Conservation (phyloP, 2,797 vertebrate genomes). For the Glyptemys insculpta region DNA sequence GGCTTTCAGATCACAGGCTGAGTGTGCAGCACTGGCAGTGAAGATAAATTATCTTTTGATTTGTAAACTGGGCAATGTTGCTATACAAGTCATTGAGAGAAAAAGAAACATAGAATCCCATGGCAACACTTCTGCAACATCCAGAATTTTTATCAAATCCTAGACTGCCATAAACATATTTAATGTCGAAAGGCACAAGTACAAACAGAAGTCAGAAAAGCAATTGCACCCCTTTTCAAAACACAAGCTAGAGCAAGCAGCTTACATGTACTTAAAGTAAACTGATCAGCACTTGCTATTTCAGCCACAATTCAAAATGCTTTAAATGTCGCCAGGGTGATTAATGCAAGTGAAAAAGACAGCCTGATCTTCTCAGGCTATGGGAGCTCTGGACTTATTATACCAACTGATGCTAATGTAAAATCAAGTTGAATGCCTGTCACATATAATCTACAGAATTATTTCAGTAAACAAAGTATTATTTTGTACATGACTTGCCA, state of each 20-base stretch:
- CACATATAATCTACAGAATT: neutral
- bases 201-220: neutral
- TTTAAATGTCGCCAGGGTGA: neutral
- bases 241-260: neutral
- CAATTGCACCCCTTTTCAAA: neutral
- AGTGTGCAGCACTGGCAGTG: fast-evolving
- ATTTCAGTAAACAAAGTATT: neutral
- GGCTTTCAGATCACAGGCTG: neutral
- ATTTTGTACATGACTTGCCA: neutral
- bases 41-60: neutral
- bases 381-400: neutral
- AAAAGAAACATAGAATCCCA: neutral
- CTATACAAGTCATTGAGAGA: neutral
- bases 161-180: neutral
- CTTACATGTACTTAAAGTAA: neutral
- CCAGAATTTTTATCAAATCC: neutral
- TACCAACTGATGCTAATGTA: neutral
- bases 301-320: neutral
- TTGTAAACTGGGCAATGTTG: neutral
- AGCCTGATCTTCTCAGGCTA: neutral
- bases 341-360: neutral
- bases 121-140: neutral
- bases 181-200: neutral
- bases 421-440: neutral
- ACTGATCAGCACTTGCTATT: neutral